phyloP scores from a whole-genome alignment of 2,888 invertebrate species.

The Dioctria linearis region DNA sequence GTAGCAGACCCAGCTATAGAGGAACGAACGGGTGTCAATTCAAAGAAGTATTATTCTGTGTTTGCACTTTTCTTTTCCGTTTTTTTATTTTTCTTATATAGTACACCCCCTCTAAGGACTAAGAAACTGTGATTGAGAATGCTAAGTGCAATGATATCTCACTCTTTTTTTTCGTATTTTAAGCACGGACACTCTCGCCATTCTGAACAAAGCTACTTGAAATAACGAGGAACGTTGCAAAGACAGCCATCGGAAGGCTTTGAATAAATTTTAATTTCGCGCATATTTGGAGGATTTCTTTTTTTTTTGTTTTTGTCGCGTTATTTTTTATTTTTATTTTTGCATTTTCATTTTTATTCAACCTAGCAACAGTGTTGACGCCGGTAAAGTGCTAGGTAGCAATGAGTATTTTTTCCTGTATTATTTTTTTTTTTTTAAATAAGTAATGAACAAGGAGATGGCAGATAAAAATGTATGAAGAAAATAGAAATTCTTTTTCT shows the following conservation, averaged over 20 bases:
- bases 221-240: slow-evolving; percentile 43
- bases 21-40: slow-evolving; percentile 44
- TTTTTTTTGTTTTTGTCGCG: slow-evolving; percentile 17
- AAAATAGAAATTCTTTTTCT: no score
- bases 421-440: no score
- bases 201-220: slow-evolving; percentile 50
- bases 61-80: slow-evolving; percentile 50
- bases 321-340: not conserved
- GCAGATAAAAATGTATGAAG: no score
- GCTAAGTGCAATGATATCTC: slow-evolving; percentile 50
- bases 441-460: no score
- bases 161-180: slow-evolving; percentile 15
- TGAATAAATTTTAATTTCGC: slow-evolving; percentile 52
- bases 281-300: slow-evolving; percentile 28
- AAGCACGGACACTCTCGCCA: slow-evolving; percentile 3
- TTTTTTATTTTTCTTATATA: not conserved
- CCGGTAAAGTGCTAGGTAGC: no score
- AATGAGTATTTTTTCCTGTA: no score
- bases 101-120: not conserved
- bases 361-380: no score
- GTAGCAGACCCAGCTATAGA: not conserved
- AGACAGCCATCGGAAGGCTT: slow-evolving; percentile 34
- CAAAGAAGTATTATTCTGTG: slow-evolving; percentile 38
- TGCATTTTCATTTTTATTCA: not conserved
- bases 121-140: slow-evolving; percentile 48